Evolutionary conservation across 2,888 invertebrate species (phyloP), one percentile per base, ranked within the genome.

Genomic region (Prosopocoilus inquinatus): DNA sequence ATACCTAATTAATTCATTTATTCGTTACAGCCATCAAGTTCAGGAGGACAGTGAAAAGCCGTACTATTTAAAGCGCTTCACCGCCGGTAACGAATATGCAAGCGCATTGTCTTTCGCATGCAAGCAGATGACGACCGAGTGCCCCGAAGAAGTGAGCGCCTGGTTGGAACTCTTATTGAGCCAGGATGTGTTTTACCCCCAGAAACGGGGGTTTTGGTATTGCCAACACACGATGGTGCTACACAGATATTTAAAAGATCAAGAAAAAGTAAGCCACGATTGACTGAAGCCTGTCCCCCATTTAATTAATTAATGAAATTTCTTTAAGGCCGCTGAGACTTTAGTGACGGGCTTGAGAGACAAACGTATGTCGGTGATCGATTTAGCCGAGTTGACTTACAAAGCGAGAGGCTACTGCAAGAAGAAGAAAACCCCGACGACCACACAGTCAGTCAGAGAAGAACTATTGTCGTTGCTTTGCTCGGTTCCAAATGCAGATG

Each of bases 291-390:
- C 55, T 33, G 13, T 39, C 49, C 38, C 35, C n/a, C n/a, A n/a
- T n/a, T n/a, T n/a, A n/a, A n/a, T n/a, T n/a, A n/a, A n/a, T n/a
- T 35, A 50, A 47, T 47, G 16, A 28, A 54, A 49, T 63, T 56
- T 55, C 45, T 65, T 69, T 28, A 64, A 83, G 82, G 81, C 82
- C 1, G 82, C 80, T 1, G 61, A 75, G 61, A 70, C 77, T 7
- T 64, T 84, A 35, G 57, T 81, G 11, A 70, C 76, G 57, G 83
- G 79, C 0, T 74, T 83, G 13, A 70, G 70, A 11, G 66, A 57
- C 41, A 59, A 48, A 57, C 47, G 43, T 41, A 57, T 70, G 36
- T 59, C 65, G 13, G 65, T 68, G 20, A 57, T 69, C 9, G 59
- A 63, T 46, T 44, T 61, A 43, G 55, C 66, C 43, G 64, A 67